Evolutionary conservation across 2,113 vertebrate species (phyloP).

Genomic region (Python bivittatus): DNA sequence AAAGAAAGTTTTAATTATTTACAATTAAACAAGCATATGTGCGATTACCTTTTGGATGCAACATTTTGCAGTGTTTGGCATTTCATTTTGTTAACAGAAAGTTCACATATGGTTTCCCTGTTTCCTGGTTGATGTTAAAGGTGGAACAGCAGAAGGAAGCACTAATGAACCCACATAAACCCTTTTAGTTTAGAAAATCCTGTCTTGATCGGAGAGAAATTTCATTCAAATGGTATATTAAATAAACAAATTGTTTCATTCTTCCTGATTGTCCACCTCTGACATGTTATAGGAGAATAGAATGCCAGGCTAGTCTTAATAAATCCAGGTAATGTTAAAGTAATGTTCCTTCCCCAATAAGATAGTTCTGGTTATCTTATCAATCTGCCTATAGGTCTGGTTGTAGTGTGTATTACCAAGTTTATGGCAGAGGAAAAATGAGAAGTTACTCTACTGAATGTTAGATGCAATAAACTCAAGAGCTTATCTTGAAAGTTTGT

Average conservation of each 20-base stretch:
- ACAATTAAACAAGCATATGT: constrained; percentile 79
- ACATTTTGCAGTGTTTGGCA: constrained; percentile 75
- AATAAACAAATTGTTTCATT: not conserved
- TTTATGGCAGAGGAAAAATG: not conserved
- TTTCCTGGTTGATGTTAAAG: constrained; percentile 76
- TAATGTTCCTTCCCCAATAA: not conserved
- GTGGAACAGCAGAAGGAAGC: constrained; percentile 70
- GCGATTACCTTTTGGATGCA: constrained; percentile 80
- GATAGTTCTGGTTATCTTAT: not conserved
- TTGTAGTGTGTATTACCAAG: not conserved
- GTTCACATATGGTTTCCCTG: constrained; percentile 83
- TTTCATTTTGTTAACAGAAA: constrained; percentile 79
- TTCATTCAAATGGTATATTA: constrained; percentile 64
- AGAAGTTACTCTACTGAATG: not conserved
- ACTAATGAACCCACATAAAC: constrained; percentile 67
- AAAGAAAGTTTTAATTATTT: constrained; percentile 74
- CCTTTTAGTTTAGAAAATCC: constrained; percentile 66
- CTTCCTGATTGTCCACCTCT: not conserved
- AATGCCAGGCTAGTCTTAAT: not conserved
- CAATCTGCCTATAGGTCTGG: not conserved
- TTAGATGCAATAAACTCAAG: not conserved
- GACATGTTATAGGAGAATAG: not conserved
- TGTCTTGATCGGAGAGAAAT: constrained; percentile 68
- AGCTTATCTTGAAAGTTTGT: not conserved
- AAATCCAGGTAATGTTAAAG: not conserved